A percentile compares a stretch with the other conserved stretches of the same genome.
Conservation (phyloP, 2,888 invertebrate species). For the Piscicola geometra region DNA sequence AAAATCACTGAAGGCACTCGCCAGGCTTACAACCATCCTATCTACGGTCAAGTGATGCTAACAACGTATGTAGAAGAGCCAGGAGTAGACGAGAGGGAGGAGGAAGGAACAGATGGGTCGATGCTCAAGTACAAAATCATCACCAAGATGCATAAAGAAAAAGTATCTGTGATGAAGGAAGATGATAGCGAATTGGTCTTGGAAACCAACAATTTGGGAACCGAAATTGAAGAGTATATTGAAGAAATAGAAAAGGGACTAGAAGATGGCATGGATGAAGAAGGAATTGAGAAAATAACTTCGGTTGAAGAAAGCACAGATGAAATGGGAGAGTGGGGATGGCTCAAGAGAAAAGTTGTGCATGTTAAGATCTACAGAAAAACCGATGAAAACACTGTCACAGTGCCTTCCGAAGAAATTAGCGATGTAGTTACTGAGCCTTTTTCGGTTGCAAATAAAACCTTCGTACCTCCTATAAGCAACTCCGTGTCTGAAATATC, state of each 20-base stretch:
- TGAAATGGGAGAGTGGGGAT: conserved; percentile 8
- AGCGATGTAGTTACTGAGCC: background rate
- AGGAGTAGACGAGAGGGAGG: conserved; percentile 29
- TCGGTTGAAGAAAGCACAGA: conserved; percentile 16
- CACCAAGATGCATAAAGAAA: conserved; percentile 23
- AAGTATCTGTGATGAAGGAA: background rate
- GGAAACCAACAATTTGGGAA: conserved; percentile 14
- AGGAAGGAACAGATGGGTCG: conserved; percentile 7
- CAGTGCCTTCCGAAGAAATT: background rate
- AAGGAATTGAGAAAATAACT: conserved; percentile 15
- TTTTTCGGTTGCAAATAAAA: background rate
- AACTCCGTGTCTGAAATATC: too few relatives aligned
- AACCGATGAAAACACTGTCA: background rate
- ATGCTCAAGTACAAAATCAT: conserved; percentile 22
- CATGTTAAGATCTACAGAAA: conserved; percentile 21
- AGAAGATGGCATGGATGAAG: background rate
- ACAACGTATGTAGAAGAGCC: conserved; percentile 17
- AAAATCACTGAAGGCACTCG: background rate
- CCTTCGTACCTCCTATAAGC: background rate
- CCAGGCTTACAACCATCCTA: conserved; percentile 5
- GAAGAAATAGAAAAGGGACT: conserved; percentile 27
- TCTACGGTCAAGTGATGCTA: conserved; percentile 7
- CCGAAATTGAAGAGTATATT: conserved; percentile 27
- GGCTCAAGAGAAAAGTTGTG: conserved; percentile 25
- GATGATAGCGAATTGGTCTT: background rate